Conservation (phyloP, 1,140 invertebrate species). For the Solen grandis region DNA sequence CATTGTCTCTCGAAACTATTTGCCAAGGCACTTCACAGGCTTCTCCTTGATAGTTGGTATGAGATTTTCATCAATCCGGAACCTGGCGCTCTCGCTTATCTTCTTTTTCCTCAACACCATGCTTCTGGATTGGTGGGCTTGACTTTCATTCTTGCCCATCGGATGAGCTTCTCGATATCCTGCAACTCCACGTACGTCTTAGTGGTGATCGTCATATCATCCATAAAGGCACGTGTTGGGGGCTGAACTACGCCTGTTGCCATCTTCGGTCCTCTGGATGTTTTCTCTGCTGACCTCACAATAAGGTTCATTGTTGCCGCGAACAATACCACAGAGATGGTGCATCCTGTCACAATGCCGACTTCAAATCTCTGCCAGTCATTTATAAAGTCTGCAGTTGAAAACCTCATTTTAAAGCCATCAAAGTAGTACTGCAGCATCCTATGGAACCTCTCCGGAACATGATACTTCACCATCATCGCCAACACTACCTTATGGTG, state of each 20-base stretch:
- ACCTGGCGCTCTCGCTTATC: neutral
- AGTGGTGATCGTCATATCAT: conserved; percentile 47
- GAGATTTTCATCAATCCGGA: neutral
- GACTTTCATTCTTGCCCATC: conserved; percentile 33
- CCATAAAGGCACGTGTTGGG: conserved; percentile 36
- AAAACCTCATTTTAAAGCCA: conserved; percentile 25
- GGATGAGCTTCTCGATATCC: neutral
- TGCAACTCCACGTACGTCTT: conserved; percentile 11
- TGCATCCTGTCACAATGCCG: conserved; percentile 42
- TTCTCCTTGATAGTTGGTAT: conserved; percentile 33
- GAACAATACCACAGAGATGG: conserved; percentile 29
- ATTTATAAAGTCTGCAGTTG: conserved; percentile 24
- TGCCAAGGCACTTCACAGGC: conserved; percentile 38
- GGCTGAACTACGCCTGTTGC: conserved; percentile 6
- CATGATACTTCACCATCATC: conserved; percentile 18
- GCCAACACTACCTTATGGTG: conserved; percentile 34
- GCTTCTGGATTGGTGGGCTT: conserved; percentile 34
- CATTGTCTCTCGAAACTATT: conserved; percentile 20
- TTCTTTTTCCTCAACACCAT: conserved; percentile 49
- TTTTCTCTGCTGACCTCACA: conserved; percentile 24
- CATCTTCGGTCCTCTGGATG: conserved; percentile 3
- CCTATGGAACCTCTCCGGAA: neutral
- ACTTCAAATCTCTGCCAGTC: conserved; percentile 40
- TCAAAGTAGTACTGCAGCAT: conserved; percentile 1
- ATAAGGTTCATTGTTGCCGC: neutral